phyloP scores from a whole-genome alignment of 2,888 invertebrate species.

The Mythimna albipuncta region DNA sequence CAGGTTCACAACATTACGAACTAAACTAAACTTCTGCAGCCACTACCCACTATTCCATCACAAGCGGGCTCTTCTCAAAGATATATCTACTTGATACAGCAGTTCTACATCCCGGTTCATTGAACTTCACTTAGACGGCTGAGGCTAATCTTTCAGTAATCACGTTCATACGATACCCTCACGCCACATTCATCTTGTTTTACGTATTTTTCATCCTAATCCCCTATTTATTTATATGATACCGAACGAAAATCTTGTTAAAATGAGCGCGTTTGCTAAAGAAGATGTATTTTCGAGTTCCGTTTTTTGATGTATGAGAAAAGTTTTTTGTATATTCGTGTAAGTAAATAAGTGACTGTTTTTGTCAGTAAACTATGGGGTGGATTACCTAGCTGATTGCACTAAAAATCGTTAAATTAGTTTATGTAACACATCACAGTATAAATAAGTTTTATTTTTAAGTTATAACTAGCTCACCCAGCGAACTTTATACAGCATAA shows the following conservation, averaged over 20 bases:
- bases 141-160: conserved; percentile 70
- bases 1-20: too few relatives aligned
- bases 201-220: conserved; percentile 57
- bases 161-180: conserved; percentile 64
- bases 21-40: conserved; percentile 53
- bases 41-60: background rate
- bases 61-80: conserved; percentile 63
- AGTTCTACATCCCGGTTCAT: conserved; percentile 68
- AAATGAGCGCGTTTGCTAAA: conserved; percentile 40
- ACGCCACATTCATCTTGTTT: conserved; percentile 65
- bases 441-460: too few relatives aligned
- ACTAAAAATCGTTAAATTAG: too few relatives aligned
- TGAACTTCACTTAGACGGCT: conserved; percentile 65
- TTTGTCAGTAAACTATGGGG: background rate
- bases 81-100: conserved; percentile 61
- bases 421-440: too few relatives aligned
- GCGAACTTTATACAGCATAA: too few relatives aligned
- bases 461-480: too few relatives aligned
- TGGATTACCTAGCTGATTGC: background rate
- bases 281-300: conserved; percentile 51
- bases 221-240: conserved; percentile 53
- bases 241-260: conserved; percentile 56
- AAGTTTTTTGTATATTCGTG: background rate
- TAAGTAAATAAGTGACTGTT: background rate
- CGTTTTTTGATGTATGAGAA: background rate